Percentiles rank a stretch among this genome's conserved stretches.
These are phyloP conservation scores for Hypsibius dujardini DNA, from an alignment of 1,140 invertebrate species.

Conservation along the genomic window DNA sequence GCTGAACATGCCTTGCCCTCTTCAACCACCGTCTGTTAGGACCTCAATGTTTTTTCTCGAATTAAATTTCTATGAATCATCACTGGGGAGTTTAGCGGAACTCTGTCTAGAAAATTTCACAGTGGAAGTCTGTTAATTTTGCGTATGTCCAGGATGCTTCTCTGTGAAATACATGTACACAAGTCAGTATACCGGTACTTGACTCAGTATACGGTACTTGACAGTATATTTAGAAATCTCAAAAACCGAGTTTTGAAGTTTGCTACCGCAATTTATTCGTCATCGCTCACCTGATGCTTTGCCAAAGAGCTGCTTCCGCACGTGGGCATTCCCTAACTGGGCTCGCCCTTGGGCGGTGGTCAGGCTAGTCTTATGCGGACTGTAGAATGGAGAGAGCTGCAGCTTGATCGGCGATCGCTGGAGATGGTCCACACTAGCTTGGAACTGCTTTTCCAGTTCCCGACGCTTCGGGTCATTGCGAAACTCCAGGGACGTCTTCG, in stretches of 20 bases:
- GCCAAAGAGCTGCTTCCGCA: not conserved
- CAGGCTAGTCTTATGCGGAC: not conserved
- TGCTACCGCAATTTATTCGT: too few relatives aligned
- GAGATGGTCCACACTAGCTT: not conserved
- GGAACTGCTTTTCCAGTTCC: not conserved
- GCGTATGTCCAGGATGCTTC: too few relatives aligned
- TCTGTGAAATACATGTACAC: not conserved
- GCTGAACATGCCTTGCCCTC: too few relatives aligned
- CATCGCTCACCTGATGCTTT: not conserved
- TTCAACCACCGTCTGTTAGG: too few relatives aligned
- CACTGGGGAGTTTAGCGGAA: too few relatives aligned
- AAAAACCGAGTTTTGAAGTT: not conserved
- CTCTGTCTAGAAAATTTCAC: too few relatives aligned
- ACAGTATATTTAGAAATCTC: not conserved
- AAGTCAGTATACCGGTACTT: not conserved
- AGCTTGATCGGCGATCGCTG: not conserved
- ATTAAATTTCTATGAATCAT: too few relatives aligned
- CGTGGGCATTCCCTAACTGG: not conserved
- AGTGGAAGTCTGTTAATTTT: too few relatives aligned
- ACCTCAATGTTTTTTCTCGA: too few relatives aligned
- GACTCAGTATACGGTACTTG: not conserved
- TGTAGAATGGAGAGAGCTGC: not conserved
- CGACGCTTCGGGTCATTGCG: not conserved
- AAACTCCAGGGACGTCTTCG: not conserved
- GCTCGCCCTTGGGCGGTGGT: not conserved